These are phyloP conservation scores for Prochilodus magdalenae DNA, from an alignment of 2,113 vertebrate genomes.

Conservation along the genomic window DNA sequence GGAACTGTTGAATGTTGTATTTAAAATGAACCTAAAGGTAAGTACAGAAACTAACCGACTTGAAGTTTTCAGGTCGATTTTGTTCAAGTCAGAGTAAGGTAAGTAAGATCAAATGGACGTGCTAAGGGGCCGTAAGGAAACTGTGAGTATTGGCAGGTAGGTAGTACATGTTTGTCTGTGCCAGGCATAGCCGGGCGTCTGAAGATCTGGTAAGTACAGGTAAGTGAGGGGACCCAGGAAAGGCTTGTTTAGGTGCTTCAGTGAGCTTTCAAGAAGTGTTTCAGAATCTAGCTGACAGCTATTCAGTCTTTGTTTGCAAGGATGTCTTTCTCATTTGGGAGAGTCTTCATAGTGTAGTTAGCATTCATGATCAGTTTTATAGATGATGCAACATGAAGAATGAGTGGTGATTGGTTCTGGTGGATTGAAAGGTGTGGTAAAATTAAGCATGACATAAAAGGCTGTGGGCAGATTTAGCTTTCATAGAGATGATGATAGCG, in stretches of 20 bases:
- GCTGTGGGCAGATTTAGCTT: too few species aligned
- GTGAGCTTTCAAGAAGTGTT: neutral
- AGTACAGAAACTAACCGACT: constrained; percentile 73
- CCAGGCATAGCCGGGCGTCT: constrained; percentile 53
- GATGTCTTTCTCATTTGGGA: neutral
- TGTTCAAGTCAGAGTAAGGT: constrained; percentile 62
- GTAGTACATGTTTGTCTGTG: constrained; percentile 76
- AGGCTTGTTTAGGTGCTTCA: neutral
- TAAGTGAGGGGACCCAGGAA: constrained; percentile 72
- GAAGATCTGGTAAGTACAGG: constrained; percentile 71
- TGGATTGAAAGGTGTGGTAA: neutral
- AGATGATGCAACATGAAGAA: neutral
- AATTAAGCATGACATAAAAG: neutral
- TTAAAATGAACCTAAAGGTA: constrained; percentile 77
- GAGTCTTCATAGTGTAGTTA: neutral
- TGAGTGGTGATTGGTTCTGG: neutral
- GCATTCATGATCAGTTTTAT: neutral
- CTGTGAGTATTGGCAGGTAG: constrained; percentile 77
- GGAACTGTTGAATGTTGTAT: constrained; percentile 80
- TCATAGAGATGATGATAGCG: too few species aligned
- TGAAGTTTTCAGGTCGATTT: constrained; percentile 73
- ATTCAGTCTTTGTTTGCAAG: neutral
- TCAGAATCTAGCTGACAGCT: neutral
- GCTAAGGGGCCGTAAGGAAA: constrained; percentile 55
- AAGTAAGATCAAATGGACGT: constrained; percentile 70